Base-by-base conservation (phyloP, 2,797 vertebrate species). In the Craterocephalus amniculus region DNA sequence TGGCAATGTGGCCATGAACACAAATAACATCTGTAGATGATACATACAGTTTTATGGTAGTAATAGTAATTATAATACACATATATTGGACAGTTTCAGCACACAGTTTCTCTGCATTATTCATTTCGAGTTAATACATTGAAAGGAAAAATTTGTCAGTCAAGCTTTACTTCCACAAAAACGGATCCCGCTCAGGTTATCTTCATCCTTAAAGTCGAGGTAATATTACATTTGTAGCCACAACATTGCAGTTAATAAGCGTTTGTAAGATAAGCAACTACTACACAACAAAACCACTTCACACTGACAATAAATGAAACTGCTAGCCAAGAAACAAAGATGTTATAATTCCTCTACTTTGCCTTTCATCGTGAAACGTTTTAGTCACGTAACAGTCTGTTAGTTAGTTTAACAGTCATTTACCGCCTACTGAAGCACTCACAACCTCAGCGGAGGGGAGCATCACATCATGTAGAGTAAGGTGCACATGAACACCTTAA, bases 321-420 rank as follows among this genome's bases (percentile, higher is more conserved):
- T 29, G 56, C 74, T 45, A 66, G 52, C 57, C 24, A 61, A 80
- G 32, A 54, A 74, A 83, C 74, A 73, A 64, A 58, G 38, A 74
- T 81, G 36, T 67, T 65, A 48, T 18, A 58, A 67, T 63, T 76
- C 54, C 63, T 71, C 57, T 36, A 65, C 63, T 49, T 74, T 79
- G 60, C 60, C 59, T 60, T 76, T 81, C 31, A 63, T 67, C 58
- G 79, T 79, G 48, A 72, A 65, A 75, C 55, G 63, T 70, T 55
- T 59, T 74, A 79, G 81, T 79, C 81, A 87, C 55, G 66, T 93
- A 95, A 94, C 93, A 94, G 94, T 95, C 93, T 91, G 79, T 81
- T 70, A 80, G 79, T 74, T 78, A 80, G 87, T 84, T 83, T 92
- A 94, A 95, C 93, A 95, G 94, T 94, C 93, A 84, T 81, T 75